phyloP scores from a whole-genome alignment of 2,888 invertebrate species.

The Nudaria mundana region DNA sequence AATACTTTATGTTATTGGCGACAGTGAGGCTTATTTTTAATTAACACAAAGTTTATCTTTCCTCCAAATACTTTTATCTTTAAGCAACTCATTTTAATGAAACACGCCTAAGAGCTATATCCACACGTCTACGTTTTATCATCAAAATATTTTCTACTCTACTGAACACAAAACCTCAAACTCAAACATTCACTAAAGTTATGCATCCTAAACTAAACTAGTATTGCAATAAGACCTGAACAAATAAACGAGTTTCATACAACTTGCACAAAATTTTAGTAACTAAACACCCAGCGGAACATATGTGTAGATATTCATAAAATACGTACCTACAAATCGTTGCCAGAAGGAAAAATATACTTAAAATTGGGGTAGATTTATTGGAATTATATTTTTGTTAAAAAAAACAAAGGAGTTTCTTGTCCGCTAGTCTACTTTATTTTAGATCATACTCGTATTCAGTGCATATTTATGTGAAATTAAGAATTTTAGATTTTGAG shows the following conservation, averaged over 20 bases:
- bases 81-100: too few relatives aligned
- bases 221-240: constrained; percentile 31
- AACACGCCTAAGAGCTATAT: neutral
- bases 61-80: too few relatives aligned
- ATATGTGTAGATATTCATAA: too few relatives aligned
- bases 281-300: constrained; percentile 1
- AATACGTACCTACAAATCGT: neutral
- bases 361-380: neutral
- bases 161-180: neutral
- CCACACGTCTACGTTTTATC: neutral
- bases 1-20: too few relatives aligned
- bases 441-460: too few relatives aligned
- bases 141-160: neutral
- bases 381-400: neutral
- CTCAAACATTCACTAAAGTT: neutral
- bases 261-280: constrained; percentile 35
- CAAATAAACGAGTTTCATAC: constrained; percentile 38
- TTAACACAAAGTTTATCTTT: too few relatives aligned
- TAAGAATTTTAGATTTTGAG: too few relatives aligned
- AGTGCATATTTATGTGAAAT: too few relatives aligned
- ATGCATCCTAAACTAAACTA: constrained; percentile 18
- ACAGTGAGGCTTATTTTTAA: too few relatives aligned
- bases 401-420: too few relatives aligned
- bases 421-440: too few relatives aligned
- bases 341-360: neutral